Evolutionary conservation across 23 tunicate species (phyloP).

Genomic region (Styela clava): DNA sequence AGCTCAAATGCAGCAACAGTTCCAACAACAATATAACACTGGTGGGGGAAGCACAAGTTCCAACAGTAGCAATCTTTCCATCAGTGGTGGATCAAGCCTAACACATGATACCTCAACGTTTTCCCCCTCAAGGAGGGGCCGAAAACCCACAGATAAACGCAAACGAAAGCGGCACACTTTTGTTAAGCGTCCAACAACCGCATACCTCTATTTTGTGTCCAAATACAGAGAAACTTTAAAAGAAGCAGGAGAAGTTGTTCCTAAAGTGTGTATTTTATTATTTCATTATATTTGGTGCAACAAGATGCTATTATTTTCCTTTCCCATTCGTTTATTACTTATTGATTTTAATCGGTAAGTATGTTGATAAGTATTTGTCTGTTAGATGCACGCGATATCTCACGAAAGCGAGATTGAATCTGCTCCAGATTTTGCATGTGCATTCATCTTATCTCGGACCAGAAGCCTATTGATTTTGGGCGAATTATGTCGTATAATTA

Average conservation of each 20-base stretch:
- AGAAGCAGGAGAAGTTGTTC: constrained; percentile 96
- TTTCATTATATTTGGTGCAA: neutral
- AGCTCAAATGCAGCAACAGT: constrained; percentile 77
- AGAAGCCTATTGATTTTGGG: too few relatives aligned
- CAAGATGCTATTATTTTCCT: neutral
- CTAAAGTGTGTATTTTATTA: constrained; percentile 50
- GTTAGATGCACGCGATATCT: too few relatives aligned
- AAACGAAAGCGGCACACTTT: constrained; percentile 84
- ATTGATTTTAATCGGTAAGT: too few relatives aligned
- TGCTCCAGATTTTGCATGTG: too few relatives aligned
- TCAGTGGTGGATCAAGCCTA: constrained; percentile 12
- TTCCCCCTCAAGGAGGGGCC: constrained; percentile 67
- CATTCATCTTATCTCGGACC: too few relatives aligned
- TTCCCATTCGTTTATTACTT: too few relatives aligned
- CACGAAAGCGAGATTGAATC: too few relatives aligned
- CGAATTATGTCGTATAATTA: too few relatives aligned
- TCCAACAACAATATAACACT: constrained; percentile 68
- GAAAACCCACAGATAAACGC: constrained; percentile 64
- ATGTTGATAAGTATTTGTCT: too few relatives aligned
- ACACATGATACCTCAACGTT: constrained; percentile 23
- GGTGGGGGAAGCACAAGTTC: constrained; percentile 17
- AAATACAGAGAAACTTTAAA: constrained; percentile 95
- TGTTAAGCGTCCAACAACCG: constrained; percentile 98
- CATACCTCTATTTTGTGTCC: constrained; percentile 97
- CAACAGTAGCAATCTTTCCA: constrained; percentile 14